Evolutionary conservation across 2,888 invertebrate genomes (phyloP), one percentile per base, ranked within the genome.

Genomic region (Drosophila buzzatii): DNA sequence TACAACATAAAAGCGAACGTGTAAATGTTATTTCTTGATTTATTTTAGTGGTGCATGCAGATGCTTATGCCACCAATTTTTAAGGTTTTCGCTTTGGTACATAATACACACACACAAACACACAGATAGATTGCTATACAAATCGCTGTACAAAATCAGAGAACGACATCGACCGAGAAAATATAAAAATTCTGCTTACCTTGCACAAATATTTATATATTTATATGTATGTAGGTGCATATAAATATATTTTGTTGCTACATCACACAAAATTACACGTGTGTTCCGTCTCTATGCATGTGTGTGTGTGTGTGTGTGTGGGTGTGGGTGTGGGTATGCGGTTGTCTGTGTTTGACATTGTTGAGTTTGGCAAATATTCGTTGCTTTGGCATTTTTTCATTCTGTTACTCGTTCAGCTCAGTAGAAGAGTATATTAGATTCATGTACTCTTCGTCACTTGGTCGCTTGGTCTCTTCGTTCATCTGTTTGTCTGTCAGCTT

Each of bases 21-120:
- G 86, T 84, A 87, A 87, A 88, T 88, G 86, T 87, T 87, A 86
- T 88, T 87, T 85, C 85, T 88, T 88, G 86, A 88, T 87, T 87
- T 86, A 88, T 87, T 88, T 87, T 82, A 81, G 88, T 84, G 79
- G 81, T 84, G 84, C 86, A 86, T 86, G 86, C 85, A 87, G 85
- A 81, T 85, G 84, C 84, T 85, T 85, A 85, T 86, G 75, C 73
- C 76, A 76, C 89, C 84, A 74, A 88, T 88, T 79, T 78, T 71
- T 76, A 85, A 71, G 79, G 67, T 58, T 57, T 57, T 51, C 42
- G 35, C 53, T 42, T 51, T 45, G 42, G 56, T 45, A 53, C 57
- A 63, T 63, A 35, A 33, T 27, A 39, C 35, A 56, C 39, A 39
- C 53, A 12, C 52, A 9, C 27, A n/a, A 12, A 27, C 27, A 37